Base-by-base conservation (phyloP, 1,140 invertebrate genomes). In the Neodiprion pinetum region DNA sequence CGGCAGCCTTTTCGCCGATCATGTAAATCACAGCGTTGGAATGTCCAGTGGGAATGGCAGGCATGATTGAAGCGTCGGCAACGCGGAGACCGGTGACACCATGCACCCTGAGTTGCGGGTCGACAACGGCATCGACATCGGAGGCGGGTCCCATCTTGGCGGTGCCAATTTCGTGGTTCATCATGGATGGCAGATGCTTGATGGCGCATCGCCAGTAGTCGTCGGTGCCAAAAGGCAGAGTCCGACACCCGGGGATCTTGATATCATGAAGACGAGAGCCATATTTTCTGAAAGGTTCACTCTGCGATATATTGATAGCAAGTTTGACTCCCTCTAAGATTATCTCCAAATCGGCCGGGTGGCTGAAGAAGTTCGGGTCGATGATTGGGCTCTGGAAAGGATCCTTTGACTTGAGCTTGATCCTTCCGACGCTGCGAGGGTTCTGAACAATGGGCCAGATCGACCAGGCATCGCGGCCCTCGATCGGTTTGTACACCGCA, bases 1-100 rank as follows among this genome's bases (percentile, higher is more conserved):
- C 94, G 0, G 95, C 92, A 0, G 91, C 94, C 82, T 96, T 96
- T 85, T 98, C 96, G 0, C 92, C 96, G 68, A 98, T 94, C 96
- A 98, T 97, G 67, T 92, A 91, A 4, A 93, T 91, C 0, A 92
- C 91, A 0, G 93, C 94, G 75, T 93, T 94, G 0, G 93, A 92
- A 80, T 96, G 95, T 1, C 92, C 94, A 7, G 89, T 90, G 11
- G 93, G 89, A n/a, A 94, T 89, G 3, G 85, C 86, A 0, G 95
- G 95, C 87, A 96, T 94, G 0, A 96, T 87, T 66, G 94, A 95
- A 53, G 91, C 92, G 84, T 97, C 95, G 0, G 91, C 92, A 1
- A 96, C 94, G 50, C 95, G 88, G 48, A 96, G 85, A 28, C 90
- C 90, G n/a, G 87, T 82, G 0, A 95, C 82, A 0, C 94, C 94